Evolutionary conservation across 1,140 invertebrate species (phyloP).

Genomic region (Globodera ellingtonae): DNA sequence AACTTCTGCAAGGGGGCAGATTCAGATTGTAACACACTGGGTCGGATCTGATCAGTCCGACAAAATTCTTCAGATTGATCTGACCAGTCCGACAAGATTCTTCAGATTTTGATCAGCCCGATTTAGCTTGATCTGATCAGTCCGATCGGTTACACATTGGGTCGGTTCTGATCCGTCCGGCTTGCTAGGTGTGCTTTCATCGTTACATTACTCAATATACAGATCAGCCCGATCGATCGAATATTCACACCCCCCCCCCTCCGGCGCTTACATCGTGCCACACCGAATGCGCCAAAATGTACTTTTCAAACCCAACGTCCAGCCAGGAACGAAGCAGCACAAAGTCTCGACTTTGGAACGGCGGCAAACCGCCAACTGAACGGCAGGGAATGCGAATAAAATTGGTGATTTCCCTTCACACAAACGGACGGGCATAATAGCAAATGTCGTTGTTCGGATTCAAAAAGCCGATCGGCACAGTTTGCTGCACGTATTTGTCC

Average conservation of each 20-base stretch:
- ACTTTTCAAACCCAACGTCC: conserved; percentile 79
- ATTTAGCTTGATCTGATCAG: too few relatives aligned
- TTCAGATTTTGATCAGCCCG: too few relatives aligned
- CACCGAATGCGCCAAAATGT: conserved; percentile 86
- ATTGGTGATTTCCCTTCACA: not conserved
- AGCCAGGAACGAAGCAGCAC: conserved; percentile 86
- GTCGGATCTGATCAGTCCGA: too few relatives aligned
- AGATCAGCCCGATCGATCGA: too few relatives aligned
- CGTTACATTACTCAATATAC: too few relatives aligned
- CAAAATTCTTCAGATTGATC: too few relatives aligned
- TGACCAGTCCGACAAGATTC: not conserved
- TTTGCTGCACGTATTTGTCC: conserved; percentile 74
- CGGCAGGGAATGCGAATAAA: conserved; percentile 35
- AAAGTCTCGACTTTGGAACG: conserved; percentile 85
- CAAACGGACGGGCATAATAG: conserved; percentile 80
- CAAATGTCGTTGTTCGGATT: conserved; percentile 90
- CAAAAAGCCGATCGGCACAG: conserved; percentile 82
- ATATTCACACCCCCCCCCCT: too few relatives aligned
- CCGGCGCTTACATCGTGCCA: conserved; percentile 73
- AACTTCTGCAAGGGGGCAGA: conserved; percentile 69
- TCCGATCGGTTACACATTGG: too few relatives aligned
- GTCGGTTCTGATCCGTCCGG: too few relatives aligned
- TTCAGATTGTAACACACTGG: not conserved
- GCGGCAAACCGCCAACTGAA: conserved; percentile 81
- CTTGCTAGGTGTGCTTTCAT: too few relatives aligned